phyloP scores from a whole-genome alignment of 2,797 vertebrate species.

The Ctenopoma multispine region DNA sequence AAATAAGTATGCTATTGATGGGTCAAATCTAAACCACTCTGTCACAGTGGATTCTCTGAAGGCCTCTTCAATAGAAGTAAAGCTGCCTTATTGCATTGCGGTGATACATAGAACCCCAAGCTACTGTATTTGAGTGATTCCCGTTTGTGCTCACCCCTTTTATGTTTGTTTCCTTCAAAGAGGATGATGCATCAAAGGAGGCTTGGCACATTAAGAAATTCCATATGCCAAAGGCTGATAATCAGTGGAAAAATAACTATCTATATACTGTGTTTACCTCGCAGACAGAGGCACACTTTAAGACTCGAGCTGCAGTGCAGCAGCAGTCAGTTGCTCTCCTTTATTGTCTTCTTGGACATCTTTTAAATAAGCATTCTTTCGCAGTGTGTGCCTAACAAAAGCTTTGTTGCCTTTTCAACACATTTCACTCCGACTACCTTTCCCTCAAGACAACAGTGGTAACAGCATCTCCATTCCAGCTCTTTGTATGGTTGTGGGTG shows the following conservation, averaged over 20 bases:
- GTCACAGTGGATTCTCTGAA: constrained; percentile 73
- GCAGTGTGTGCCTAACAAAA: constrained; percentile 31
- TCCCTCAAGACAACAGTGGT: constrained; percentile 34
- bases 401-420: constrained; percentile 22
- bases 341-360: constrained; percentile 28
- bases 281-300: background rate
- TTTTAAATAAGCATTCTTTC: constrained; percentile 25
- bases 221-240: constrained; percentile 62
- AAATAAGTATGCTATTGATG: constrained; percentile 57
- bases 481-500: constrained; percentile 31
- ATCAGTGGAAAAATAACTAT: constrained; percentile 45
- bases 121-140: constrained; percentile 49
- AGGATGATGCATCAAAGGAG: constrained; percentile 61
- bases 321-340: constrained; percentile 9
- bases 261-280: constrained; percentile 30
- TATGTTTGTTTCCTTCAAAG: constrained; percentile 66
- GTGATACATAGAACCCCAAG: constrained; percentile 53
- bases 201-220: constrained; percentile 54
- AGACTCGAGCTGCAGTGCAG: constrained; percentile 6
- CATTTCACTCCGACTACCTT: constrained; percentile 41
- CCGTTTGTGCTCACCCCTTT: constrained; percentile 47
- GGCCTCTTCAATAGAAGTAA: constrained; percentile 59
- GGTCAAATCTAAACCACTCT: constrained; percentile 63
- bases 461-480: constrained; percentile 21
- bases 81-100: constrained; percentile 45